These are phyloP conservation scores for Drosophila affinis DNA, from an alignment of 2,888 invertebrate genomes.

Conservation along the genomic window DNA sequence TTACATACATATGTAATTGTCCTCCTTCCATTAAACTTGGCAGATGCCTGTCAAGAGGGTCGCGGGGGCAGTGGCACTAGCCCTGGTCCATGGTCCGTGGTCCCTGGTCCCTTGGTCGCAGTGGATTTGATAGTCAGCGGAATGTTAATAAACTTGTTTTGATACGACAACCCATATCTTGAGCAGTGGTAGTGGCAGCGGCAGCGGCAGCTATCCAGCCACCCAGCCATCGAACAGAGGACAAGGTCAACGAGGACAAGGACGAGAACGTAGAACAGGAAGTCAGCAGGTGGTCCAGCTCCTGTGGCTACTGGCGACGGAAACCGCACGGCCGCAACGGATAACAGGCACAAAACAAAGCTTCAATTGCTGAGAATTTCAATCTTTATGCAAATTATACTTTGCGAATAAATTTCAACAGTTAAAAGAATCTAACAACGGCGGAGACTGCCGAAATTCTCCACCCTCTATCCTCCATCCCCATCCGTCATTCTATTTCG, in stretches of 20 bases:
- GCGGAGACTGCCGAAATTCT: too few relatives aligned
- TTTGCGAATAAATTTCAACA: too few relatives aligned
- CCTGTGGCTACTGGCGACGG: conserved; percentile 32
- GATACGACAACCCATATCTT: conserved; percentile 47
- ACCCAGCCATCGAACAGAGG: conserved; percentile 16
- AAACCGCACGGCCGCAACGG: conserved; percentile 51
- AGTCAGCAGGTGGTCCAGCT: conserved; percentile 67
- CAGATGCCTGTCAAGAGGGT: conserved; percentile 27
- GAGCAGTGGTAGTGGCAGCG: conserved; percentile 21
- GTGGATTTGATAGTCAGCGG: conserved; percentile 19
- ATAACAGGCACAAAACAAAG: conserved; percentile 43
- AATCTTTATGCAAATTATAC: too few relatives aligned
- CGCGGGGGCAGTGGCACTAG: neutral
- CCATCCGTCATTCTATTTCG: too few relatives aligned
- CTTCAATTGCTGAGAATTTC: neutral
- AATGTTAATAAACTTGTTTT: conserved; percentile 74
- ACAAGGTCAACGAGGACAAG: conserved; percentile 73
- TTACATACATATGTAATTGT: conserved; percentile 53
- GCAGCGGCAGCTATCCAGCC: conserved; percentile 1
- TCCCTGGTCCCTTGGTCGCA: neutral
- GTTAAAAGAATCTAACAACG: too few relatives aligned
- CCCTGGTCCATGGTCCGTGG: too few relatives aligned
- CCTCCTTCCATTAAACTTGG: neutral
- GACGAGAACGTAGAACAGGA: conserved; percentile 50
- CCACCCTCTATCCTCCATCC: too few relatives aligned